Evolutionary conservation across 92 coral and sea anemone species (phyloP), one percentile per base, ranked within the genome.

Genomic region (Porites cylindrica): DNA sequence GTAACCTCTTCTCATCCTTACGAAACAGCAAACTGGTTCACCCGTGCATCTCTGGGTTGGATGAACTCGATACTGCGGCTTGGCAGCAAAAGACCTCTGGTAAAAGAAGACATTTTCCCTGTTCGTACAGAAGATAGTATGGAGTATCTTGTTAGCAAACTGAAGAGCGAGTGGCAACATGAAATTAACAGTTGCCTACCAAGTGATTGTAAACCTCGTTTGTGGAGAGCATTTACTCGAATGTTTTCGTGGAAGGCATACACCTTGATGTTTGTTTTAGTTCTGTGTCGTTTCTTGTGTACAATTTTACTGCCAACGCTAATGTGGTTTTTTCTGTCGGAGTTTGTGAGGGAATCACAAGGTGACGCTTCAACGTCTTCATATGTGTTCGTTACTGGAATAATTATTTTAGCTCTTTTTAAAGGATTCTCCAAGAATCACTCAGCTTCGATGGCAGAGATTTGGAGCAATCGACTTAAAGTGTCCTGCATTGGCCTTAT

Each of bases 401-500:
- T 76, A 8, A 54, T 76, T 11, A 23, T 59, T 2, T 18, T 59
- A 47, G 50, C 80, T 13, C 9, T 76, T 24, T 23, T 58, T 21
- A 76, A 76, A 54, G 80, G 80, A 58, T 21, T 76, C 51, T 12
- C 80, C 4, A 76, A 59, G 32, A 76, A 16, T 59, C 80, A 76
- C 32, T 59, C 16, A 10, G 20, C 7, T 13, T 66, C 21, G 4
- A 13, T 58, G 19, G 10, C 66, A 76, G 80, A 76, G 19, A 58
- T 76, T 7, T 56, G 66, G 80, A 66, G 80, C 6, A 23, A 11
- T 1, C 80, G 14, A 19, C 79, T 75, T 9, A 75, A 75, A 9
- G 79, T 75, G 9, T 60, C 79, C 21, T n/a, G 79, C 79, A 75
- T 75, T 75, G 79, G 79, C 9, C 79, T 75, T 11, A 13, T 75